A percentile compares a stretch with the other conserved stretches of the same genome.
Evolutionary conservation across 2,113 vertebrate genomes (phyloP).

Genomic region (Indri indri): DNA sequence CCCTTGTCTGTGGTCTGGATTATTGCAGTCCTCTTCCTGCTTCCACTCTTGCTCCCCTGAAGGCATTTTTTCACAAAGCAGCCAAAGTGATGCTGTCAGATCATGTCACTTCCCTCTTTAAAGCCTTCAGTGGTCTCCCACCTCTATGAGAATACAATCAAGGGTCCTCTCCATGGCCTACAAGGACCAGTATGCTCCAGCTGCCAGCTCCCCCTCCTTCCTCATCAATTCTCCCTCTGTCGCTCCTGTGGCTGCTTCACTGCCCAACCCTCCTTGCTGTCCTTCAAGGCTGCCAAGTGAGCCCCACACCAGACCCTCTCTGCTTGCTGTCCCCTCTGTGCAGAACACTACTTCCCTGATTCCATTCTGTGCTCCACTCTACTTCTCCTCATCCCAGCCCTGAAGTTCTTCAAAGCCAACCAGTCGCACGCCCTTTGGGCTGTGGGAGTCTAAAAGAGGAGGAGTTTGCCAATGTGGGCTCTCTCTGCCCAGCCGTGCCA

Average conservation of each 20-base stretch:
- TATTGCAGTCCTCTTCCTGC: no score
- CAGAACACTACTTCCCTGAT: not conserved
- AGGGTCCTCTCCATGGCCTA: no score
- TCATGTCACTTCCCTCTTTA: no score
- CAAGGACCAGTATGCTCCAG: no score
- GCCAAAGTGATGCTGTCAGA: no score
- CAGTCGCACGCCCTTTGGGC: not conserved
- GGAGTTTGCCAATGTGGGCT: not conserved
- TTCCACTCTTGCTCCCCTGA: no score
- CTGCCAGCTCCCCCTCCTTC: no score
- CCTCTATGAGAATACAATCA: no score
- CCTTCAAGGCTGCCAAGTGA: not conserved
- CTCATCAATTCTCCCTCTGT: not conserved
- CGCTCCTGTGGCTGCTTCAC: not conserved
- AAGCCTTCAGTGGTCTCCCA: no score
- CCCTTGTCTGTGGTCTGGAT: no score
- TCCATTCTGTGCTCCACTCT: not conserved
- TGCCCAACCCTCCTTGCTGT: rapidly evolving
- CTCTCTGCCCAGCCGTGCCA: not conserved
- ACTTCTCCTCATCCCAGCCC: not conserved
- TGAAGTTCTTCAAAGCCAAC: not conserved
- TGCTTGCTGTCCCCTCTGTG: not conserved
- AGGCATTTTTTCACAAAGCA: no score
- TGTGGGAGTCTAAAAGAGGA: not conserved
- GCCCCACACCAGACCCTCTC: not conserved